Conservation (phyloP, 2,797 vertebrate species). For the Sebastes paucispinis region DNA sequence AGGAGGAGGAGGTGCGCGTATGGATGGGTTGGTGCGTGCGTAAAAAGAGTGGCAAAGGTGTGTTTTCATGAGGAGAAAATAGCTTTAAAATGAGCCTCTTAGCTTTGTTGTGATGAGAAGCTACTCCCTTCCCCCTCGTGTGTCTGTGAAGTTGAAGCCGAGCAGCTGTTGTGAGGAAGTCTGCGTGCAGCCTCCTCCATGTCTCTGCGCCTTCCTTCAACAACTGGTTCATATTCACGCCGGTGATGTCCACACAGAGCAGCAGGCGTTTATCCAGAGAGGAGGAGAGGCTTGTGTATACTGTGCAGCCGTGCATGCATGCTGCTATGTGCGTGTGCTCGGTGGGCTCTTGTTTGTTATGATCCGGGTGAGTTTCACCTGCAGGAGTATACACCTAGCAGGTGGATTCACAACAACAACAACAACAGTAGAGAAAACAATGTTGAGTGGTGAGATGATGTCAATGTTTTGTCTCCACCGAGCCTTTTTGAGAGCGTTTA, state of each 20-base stretch:
- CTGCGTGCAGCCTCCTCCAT: slow-evolving; percentile 12
- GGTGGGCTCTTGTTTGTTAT: slow-evolving; percentile 41
- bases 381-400: slow-evolving; percentile 24
- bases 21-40: slow-evolving; percentile 74
- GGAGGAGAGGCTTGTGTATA: not conserved
- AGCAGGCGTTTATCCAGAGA: slow-evolving; percentile 3
- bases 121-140: not conserved
- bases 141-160: slow-evolving; percentile 48
- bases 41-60: slow-evolving; percentile 23
- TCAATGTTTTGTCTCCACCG: not conserved
- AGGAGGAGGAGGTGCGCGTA: slow-evolving; percentile 19
- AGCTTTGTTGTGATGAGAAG: slow-evolving; percentile 24
- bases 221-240: slow-evolving; percentile 29
- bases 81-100: slow-evolving; percentile 33
- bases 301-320: slow-evolving; percentile 10
- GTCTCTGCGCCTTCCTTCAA: not conserved
- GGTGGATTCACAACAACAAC: slow-evolving; percentile 43
- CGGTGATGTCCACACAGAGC: slow-evolving; percentile 5
- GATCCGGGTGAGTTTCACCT: slow-evolving; percentile 34
- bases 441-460: not conserved
- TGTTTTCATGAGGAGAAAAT: slow-evolving; percentile 11
- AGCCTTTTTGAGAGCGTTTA: not conserved
- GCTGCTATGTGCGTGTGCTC: not conserved
- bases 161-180: slow-evolving; percentile 66
- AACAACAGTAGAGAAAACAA: slow-evolving; percentile 2